Evolutionary conservation across 35 echinoderm and acorn worm genomes (phyloP).

Genomic region (Amphiura filiformis): DNA sequence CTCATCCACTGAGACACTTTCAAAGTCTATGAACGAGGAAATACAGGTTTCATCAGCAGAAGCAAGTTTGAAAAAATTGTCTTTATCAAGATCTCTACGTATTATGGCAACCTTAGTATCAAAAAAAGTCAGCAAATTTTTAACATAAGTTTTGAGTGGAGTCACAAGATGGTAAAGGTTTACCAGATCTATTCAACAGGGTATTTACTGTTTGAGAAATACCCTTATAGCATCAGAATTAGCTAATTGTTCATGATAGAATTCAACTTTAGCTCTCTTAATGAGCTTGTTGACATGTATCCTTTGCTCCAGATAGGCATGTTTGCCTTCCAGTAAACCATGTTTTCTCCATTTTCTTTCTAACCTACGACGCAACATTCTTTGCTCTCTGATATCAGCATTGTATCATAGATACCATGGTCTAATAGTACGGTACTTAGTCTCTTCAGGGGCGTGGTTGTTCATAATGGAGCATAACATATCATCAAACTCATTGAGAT

Average conservation of each 20-base stretch:
- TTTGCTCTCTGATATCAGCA: neutral
- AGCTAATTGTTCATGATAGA: neutral
- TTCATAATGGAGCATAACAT: too few species aligned
- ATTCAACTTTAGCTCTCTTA: neutral
- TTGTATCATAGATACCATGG: too few species aligned
- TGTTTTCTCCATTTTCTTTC: conserved; percentile 11
- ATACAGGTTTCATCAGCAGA: neutral
- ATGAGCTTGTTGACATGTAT: neutral
- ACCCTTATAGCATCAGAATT: conserved; percentile 9
- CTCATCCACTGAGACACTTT: neutral
- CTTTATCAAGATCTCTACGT: neutral
- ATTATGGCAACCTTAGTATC: neutral
- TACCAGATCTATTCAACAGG: neutral
- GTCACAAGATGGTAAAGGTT: neutral
- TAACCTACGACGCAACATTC: neutral
- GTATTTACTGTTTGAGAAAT: neutral
- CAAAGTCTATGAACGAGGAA: neutral
- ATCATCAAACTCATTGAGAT: too few species aligned
- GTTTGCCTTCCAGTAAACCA: neutral
- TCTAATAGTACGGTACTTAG: too few species aligned
- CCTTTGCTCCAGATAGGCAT: neutral
- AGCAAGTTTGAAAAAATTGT: too few species aligned
- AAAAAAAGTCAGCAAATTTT: conserved; percentile 2
- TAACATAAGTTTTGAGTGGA: neutral
- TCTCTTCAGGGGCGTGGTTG: too few species aligned